Percentiles rank a stretch among this genome's conserved stretches.
phyloP scores from a whole-genome alignment of 1,140 invertebrate genomes.

The Adoxophyes honmai region DNA sequence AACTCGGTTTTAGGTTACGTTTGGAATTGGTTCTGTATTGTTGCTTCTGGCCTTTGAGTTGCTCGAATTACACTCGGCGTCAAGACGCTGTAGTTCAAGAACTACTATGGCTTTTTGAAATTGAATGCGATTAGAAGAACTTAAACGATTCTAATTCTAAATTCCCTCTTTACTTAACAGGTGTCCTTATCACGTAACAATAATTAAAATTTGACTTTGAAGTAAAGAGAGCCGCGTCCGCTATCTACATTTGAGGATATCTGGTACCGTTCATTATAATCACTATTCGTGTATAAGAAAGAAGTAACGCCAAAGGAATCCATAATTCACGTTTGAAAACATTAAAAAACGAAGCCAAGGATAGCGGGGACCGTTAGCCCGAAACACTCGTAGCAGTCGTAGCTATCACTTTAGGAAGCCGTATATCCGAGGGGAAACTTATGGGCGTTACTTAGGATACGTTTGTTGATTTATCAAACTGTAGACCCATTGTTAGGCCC shows the following conservation, averaged over 20 bases:
- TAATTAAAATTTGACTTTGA: too few species aligned
- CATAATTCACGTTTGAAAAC: constrained; percentile 4
- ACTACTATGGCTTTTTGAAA: too few species aligned
- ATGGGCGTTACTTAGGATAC: background rate
- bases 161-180: too few species aligned
- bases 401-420: constrained; percentile 11
- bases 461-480: background rate
- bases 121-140: too few species aligned
- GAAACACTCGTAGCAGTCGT: background rate
- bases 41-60: constrained; percentile 31
- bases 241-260: too few species aligned
- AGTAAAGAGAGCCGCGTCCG: too few species aligned
- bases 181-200: too few species aligned
- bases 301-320: background rate
- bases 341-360: constrained; percentile 3
- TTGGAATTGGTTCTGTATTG: constrained; percentile 33
- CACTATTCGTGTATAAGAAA: background rate
- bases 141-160: too few species aligned
- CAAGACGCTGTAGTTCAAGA: too few species aligned
- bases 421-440: constrained; percentile 9
- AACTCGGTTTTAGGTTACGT: constrained; percentile 49
- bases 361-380: background rate
- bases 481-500: background rate
- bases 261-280: background rate
- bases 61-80: constrained; percentile 23